Evolutionary conservation across 2,113 vertebrate genomes (phyloP), one percentile per base, ranked within the genome.

Genomic region (Malaclemys terrapin): DNA sequence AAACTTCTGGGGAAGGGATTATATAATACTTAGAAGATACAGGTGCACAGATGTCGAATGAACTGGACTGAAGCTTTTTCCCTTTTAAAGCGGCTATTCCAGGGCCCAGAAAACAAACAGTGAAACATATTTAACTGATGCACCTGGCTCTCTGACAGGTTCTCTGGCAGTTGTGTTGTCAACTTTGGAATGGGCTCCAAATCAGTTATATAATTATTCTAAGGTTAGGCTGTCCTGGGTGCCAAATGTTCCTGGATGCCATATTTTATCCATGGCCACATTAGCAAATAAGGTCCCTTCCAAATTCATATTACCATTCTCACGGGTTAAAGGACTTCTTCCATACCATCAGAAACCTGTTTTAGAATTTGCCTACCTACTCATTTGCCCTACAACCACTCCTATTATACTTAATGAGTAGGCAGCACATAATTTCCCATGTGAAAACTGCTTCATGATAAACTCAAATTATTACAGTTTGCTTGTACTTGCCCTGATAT

Each of bases 91-190:
- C 87, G 78, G 31, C 27, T n/a, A 54, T 27, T 35, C 56, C 56
- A 85, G 31, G 35, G 65, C 31, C 81, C 50, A 88, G 42, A 78
- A 91, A 57, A 59, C 31, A 93, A 10, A 7, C 50, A 80, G 50
- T 12, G 9, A 6, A 5, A 59, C 12, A 50, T 0, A 2, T 65
- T 75, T 84, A 69, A 29, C 72, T 76, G 56, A 42, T 54, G 81
- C 59, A 94, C 88, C 88, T 96, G 94, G 79, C 85, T 95, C 93
- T 82, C 81, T 87, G 88, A 88, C 65, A 49, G 25, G 79, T 80
- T 45, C 47, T 76, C 42, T 93, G 83, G 82, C 76, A 65, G 35
- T 80, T 90, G 75, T 88, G 52, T 79, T 91, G 93, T 96, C 92
- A 65, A 29, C 85, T 80, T 35, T 52, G 53, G 38, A 93, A 90